Evolutionary conservation across 2,888 invertebrate genomes (phyloP).

Genomic region (Polietes domitor): DNA sequence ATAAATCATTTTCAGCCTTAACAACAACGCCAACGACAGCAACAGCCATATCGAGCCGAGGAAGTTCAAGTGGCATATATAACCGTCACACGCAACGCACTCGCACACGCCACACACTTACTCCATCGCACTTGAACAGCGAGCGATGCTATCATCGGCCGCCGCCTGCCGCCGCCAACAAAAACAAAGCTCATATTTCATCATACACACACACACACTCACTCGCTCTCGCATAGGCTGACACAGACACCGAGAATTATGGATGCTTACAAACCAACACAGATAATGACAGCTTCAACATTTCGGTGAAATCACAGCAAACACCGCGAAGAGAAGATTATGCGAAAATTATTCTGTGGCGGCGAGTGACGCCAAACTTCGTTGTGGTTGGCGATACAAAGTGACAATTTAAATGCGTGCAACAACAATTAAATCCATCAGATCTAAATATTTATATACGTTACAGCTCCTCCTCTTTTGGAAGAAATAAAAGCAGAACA

Average conservation of each 20-base stretch:
- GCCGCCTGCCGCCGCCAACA: neutral
- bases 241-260: slow-evolving; percentile 31
- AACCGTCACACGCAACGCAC: neutral
- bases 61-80: slow-evolving; percentile 31
- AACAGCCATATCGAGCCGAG: neutral
- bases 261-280: neutral
- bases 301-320: neutral
- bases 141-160: slow-evolving; percentile 25
- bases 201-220: too few species aligned
- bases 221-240: too few species aligned
- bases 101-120: neutral
- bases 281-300: slow-evolving; percentile 8
- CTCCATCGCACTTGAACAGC: slow-evolving; percentile 35
- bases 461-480: too few species aligned
- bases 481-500: too few species aligned
- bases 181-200: too few species aligned
- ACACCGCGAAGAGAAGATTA: neutral
- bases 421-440: too few species aligned
- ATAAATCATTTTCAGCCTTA: slow-evolving; percentile 48
- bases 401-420: too few species aligned
- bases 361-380: too few species aligned
- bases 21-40: neutral
- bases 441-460: too few species aligned
- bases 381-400: too few species aligned
- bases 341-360: neutral